Evolutionary conservation across 2,797 vertebrate genomes (phyloP), one percentile per base, ranked within the genome.

Genomic region (Cyclura pinguis): DNA sequence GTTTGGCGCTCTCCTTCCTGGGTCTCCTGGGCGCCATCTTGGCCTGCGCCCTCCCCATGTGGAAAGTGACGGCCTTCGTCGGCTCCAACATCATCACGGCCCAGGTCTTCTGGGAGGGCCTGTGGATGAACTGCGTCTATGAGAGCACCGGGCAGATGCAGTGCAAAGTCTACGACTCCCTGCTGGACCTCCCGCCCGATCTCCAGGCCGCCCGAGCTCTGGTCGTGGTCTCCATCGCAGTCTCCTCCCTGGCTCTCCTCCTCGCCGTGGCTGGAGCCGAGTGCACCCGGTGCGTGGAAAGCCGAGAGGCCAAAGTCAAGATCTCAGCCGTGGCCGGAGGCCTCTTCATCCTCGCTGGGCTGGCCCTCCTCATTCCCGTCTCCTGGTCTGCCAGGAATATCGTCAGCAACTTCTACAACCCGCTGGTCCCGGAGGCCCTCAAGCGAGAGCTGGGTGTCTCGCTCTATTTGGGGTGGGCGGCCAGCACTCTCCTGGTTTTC

Each of bases 51-150:
- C 96, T 98, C 95, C 98, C 98, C 93, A 98, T 98, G 98, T 98
- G 98, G 98, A 98, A 97, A 96, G 98, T 98, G 93, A 98, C 98
- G 0, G 97, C 98, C 0, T 98, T 98, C 96, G 97, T 98, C 0
- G 98, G 98, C 91, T 98, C 98, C 87, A 98, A 98, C 88, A 97
- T 98, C 42, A 97, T 98, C 93, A 98, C 98, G 94, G 98, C 98
- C 84, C 98, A 99, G 97, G 97, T 98, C 85, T 98, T 98, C 97
- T 98, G 98, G 98, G 98, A 99, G 64, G 98, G 98, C 57, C 91
- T 98, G 93, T 99, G 98, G 98, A 98, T 98, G 98, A 98, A 97
- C 89, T 98, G 98, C 0, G 97, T 98, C 91, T 97, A 97, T 0
- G 98, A 98, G 93, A 98, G 97, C 97, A 98, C 98, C 0, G 98